Evolutionary conservation across 1,140 invertebrate species (phyloP).

Genomic region (Mycetomoellerius zeteki): DNA sequence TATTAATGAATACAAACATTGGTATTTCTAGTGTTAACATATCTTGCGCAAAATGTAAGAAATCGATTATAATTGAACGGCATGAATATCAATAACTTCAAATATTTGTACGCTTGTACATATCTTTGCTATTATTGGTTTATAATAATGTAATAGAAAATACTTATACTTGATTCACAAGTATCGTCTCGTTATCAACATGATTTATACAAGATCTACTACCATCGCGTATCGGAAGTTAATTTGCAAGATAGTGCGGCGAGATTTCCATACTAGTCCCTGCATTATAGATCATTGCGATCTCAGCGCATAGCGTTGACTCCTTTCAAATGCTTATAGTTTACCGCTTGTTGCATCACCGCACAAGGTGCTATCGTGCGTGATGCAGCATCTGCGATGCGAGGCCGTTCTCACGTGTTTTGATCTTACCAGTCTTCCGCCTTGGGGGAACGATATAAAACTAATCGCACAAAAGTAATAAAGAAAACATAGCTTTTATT

Average conservation of each 20-base stretch:
- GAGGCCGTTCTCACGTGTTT: constrained; percentile 58
- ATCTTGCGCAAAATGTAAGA: not conserved
- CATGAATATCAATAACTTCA: not conserved
- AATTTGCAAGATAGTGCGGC: constrained; percentile 36
- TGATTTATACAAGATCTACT: constrained; percentile 13
- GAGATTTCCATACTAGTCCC: constrained; percentile 54
- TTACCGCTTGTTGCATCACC: constrained; percentile 59
- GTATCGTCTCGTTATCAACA: not conserved
- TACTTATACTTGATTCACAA: not conserved
- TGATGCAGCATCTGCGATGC: constrained; percentile 57
- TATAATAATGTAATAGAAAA: not conserved
- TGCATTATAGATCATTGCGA: constrained; percentile 52
- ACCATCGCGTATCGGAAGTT: constrained; percentile 33
- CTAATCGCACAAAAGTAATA: not conserved
- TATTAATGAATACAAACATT: too few species aligned
- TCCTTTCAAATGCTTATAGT: constrained; percentile 55
- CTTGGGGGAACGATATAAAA: constrained; percentile 36
- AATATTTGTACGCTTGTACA: not conserved
- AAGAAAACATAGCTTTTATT: not conserved
- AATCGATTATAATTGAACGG: not conserved
- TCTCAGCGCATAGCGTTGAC: constrained; percentile 30
- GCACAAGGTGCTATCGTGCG: constrained; percentile 57
- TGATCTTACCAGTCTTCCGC: constrained; percentile 42
- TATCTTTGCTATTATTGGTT: not conserved
- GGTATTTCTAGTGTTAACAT: too few species aligned